Conservation (phyloP, 2,888 invertebrate species). For the Chymomyza procnemis region DNA sequence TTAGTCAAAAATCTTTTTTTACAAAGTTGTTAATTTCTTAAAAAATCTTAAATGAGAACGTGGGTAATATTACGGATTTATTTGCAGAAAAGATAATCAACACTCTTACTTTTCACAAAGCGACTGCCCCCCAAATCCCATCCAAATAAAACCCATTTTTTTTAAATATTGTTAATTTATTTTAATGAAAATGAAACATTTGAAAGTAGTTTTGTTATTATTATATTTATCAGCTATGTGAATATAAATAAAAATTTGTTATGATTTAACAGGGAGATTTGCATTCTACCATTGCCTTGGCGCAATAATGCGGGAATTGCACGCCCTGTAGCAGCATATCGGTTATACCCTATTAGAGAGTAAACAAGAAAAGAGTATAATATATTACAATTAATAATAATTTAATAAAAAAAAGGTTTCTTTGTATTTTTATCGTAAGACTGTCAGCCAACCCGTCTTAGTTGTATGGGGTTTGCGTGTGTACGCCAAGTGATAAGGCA, state of each 20-base stretch:
- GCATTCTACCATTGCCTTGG: constrained; percentile 84
- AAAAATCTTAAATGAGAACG: no score
- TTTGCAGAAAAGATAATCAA: no score
- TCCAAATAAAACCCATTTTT: neutral
- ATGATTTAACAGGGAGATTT: constrained; percentile 78
- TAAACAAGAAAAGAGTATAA: constrained; percentile 45
- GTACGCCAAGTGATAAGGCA: neutral
- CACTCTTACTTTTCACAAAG: no score
- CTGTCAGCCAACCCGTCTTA: constrained; percentile 7
- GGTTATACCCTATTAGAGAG: constrained; percentile 82
- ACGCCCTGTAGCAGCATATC: constrained; percentile 84
- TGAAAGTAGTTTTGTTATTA: constrained; percentile 38
- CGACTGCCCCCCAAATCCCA: no score
- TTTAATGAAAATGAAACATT: constrained; percentile 48
- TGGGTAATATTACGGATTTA: no score
- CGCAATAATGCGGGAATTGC: constrained; percentile 86
- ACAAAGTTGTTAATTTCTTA: no score
- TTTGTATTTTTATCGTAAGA: constrained; percentile 31
- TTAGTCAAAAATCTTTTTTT: no score
- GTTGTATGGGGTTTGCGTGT: constrained; percentile 19
- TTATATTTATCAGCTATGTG: constrained; percentile 40
- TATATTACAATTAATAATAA: neutral
- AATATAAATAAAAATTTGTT: neutral
- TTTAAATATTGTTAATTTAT: constrained; percentile 50
- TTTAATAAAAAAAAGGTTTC: neutral